Evolutionary conservation across 2,113 vertebrate species (phyloP).

Genomic region (Danio rerio): DNA sequence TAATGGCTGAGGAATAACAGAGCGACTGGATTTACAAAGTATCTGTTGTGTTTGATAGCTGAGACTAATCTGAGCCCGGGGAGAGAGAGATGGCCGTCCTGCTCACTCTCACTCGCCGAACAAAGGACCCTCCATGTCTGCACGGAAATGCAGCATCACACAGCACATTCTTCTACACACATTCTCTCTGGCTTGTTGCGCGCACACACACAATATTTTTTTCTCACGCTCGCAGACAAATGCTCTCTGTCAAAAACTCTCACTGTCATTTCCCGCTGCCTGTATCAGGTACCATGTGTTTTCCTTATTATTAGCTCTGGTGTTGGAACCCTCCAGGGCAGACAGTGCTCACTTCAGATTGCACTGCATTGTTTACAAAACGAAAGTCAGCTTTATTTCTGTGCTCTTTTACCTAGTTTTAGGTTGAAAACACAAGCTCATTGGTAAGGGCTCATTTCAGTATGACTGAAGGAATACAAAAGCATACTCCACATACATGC

Average conservation of each 20-base stretch:
- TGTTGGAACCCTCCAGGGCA: slow-evolving; percentile 10
- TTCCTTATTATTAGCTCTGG: slow-evolving; percentile 30
- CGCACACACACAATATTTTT: slow-evolving; percentile 22
- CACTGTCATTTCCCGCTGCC: slow-evolving; percentile 30
- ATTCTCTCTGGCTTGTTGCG: slow-evolving; percentile 18
- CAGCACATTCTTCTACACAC: slow-evolving; percentile 36
- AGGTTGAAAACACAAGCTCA: not conserved
- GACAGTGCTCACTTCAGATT: slow-evolving; percentile 10
- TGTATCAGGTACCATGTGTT: slow-evolving; percentile 21
- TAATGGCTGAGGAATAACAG: slow-evolving; percentile 79
- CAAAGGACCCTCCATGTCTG: slow-evolving; percentile 51
- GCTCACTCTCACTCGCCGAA: slow-evolving; percentile 72
- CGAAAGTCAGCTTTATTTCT: slow-evolving; percentile 32
- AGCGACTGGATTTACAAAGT: slow-evolving; percentile 87
- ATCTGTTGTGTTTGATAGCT: slow-evolving; percentile 86
- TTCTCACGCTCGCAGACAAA: slow-evolving; percentile 49
- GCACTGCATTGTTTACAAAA: slow-evolving; percentile 32
- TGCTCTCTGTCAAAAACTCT: slow-evolving; percentile 46
- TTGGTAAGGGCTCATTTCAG: not conserved
- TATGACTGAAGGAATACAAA: not conserved
- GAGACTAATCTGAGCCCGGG: slow-evolving; percentile 84
- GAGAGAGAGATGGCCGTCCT: slow-evolving; percentile 83
- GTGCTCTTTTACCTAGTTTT: not conserved
- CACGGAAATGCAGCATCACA: slow-evolving; percentile 44
- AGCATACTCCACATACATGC: no score